Conservation (phyloP, 2,113 vertebrate genomes). For the Pollimyrus isidori region DNA sequence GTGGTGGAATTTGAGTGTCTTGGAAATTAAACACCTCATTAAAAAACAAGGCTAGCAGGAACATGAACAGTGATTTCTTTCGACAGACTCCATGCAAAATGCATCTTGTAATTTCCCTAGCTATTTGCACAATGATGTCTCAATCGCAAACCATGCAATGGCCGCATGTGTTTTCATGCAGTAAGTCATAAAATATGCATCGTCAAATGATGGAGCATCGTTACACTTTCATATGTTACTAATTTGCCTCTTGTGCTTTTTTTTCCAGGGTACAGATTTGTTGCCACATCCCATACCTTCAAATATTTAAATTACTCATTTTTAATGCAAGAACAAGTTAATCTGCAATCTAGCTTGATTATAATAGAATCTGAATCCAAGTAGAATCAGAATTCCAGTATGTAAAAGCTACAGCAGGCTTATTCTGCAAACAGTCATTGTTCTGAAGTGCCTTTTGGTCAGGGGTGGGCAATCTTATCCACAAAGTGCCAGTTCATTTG, state of each 20-base stretch:
- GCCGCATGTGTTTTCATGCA: background rate
- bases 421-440: constrained; percentile 25
- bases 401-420: constrained; percentile 54
- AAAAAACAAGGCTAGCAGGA: constrained; percentile 2
- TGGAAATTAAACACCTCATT: constrained; percentile 16
- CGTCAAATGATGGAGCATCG: constrained; percentile 40
- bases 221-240: constrained; percentile 43
- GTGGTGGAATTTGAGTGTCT: background rate
- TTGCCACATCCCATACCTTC: constrained; percentile 31
- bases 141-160: constrained; percentile 5
- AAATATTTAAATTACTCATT: constrained; percentile 54
- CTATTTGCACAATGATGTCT: constrained; percentile 25
- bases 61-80: constrained; percentile 19
- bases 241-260: constrained; percentile 30
- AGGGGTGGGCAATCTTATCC: no score
- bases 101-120: constrained; percentile 25
- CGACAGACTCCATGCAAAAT: constrained; percentile 31
- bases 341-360: constrained; percentile 38
- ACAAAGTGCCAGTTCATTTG: no score
- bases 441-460: background rate
- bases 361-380: constrained; percentile 44
- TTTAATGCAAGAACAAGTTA: constrained; percentile 9
- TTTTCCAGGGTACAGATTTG: constrained; percentile 20
- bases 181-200: constrained; percentile 51
- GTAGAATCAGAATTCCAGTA: constrained; percentile 39